phyloP scores from a whole-genome alignment of 2,797 vertebrate species.

The Sitta carolinensis region DNA sequence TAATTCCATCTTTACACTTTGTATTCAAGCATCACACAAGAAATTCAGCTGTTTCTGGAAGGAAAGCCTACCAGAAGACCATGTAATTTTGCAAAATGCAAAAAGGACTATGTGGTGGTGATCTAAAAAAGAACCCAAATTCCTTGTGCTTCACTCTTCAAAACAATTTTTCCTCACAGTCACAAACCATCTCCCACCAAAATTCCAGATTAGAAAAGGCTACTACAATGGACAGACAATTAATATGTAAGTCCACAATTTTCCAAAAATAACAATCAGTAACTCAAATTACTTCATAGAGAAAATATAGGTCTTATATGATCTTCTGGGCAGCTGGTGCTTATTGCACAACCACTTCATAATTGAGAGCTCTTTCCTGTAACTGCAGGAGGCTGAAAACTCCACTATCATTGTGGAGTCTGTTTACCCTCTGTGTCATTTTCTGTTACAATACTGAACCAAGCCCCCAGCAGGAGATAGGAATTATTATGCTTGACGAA shows the following conservation, averaged over 20 bases:
- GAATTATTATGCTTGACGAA: slow-evolving; percentile 23
- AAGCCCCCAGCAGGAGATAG: slow-evolving; percentile 12
- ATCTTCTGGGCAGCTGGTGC: background rate
- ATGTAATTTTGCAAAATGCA: background rate
- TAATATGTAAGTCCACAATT: background rate
- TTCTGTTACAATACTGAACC: background rate
- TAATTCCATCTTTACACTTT: background rate
- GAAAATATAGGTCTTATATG: background rate
- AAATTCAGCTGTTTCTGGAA: background rate
- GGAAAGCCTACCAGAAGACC: background rate
- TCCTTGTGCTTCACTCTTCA: background rate
- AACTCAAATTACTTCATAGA: background rate
- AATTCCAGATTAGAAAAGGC: background rate
- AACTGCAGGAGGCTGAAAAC: background rate
- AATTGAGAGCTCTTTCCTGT: background rate
- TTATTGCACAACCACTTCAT: background rate
- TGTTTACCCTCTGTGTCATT: background rate
- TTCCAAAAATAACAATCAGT: background rate
- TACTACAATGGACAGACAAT: background rate
- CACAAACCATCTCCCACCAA: background rate
- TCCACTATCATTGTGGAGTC: background rate
- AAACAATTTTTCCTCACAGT: background rate
- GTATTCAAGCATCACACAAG: background rate
- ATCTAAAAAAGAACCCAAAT: background rate
- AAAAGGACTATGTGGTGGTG: background rate